Base-by-base conservation (phyloP, 2,113 vertebrate genomes). In the Diadophis punctatus region DNA sequence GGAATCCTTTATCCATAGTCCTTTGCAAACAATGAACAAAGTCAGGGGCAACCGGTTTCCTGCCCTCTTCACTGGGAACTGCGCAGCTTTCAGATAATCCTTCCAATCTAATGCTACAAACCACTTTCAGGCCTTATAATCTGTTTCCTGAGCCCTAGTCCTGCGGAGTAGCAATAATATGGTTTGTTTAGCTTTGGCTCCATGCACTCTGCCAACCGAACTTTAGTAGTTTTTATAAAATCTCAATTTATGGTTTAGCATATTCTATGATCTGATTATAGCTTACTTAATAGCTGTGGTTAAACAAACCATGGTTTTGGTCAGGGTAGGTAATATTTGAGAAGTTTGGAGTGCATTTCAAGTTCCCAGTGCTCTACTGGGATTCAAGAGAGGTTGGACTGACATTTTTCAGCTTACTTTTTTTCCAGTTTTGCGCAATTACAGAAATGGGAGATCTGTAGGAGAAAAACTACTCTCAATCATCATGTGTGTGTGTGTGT, bases 1-100 rank as follows among this genome's bases (percentile, higher is more conserved):
- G 91, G 95, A 93, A 96, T 93, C 94, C 96, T 98, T 99, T 98
- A 98, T 98, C 94, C 85, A 91, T 91, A 93, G 94, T 96, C 97
- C 97, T 97, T 97, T 97, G 97, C 97, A 96, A 96, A 96, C 92
- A 92, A 95, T 96, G 97, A 97, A 98, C 97, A 97, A 97, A 95
- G 34, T 95, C 20, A 1, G 93, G 56, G 93, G 93, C 95, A 94
- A 94, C 95, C 96, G 96, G 97, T 97, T 95, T 92, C 95, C 95
- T 96, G 97, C 96, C 95, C 95, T 88, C 39, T 94, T 95, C 94
- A 93, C 95, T 1, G 4, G 95, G 92, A n/a, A 87, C 96, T 95
- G 97, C 97, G 96, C 96, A 96, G 84, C 91, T 96, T 94, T 96
- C 34, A 27, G 96, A 97, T 96, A 97, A 90, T 93, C 94, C 93